phyloP scores from a whole-genome alignment of 2,797 vertebrate species.

The Xenentodon cancila region DNA sequence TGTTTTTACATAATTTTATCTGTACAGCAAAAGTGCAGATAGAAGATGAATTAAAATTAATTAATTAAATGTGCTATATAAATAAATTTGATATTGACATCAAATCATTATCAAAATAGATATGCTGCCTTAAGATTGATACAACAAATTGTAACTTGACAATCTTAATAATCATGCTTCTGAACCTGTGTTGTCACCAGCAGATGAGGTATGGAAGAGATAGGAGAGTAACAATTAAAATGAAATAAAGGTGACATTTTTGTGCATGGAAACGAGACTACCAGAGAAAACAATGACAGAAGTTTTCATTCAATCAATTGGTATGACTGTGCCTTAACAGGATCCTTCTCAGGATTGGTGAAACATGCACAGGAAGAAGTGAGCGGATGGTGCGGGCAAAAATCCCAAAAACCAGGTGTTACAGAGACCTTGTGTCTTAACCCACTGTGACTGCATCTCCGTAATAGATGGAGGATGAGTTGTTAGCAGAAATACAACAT shows the following conservation, averaged over 20 bases:
- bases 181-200: constrained; percentile 71
- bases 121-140: neutral
- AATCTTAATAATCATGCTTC: constrained; percentile 64
- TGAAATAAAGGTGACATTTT: constrained; percentile 61
- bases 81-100: too few species aligned
- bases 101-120: constrained; percentile 1
- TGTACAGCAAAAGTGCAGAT: too few species aligned
- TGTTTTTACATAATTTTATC: too few species aligned
- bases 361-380: constrained; percentile 63
- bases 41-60: too few species aligned
- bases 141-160: constrained; percentile 45
- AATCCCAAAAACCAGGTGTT: constrained; percentile 67
- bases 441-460: constrained; percentile 54
- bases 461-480: constrained; percentile 64
- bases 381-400: constrained; percentile 61
- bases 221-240: constrained; percentile 65
- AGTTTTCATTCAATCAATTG: constrained; percentile 63
- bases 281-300: constrained; percentile 1
- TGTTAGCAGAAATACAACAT: constrained; percentile 21
- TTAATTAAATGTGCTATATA: too few species aligned
- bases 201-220: constrained; percentile 33
- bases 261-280: constrained; percentile 57
- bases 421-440: constrained; percentile 65
- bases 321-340: constrained; percentile 49
- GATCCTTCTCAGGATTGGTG: constrained; percentile 61